Evolutionary conservation across 2,113 vertebrate species (phyloP).

Genomic region (Pao palembangensis): DNA sequence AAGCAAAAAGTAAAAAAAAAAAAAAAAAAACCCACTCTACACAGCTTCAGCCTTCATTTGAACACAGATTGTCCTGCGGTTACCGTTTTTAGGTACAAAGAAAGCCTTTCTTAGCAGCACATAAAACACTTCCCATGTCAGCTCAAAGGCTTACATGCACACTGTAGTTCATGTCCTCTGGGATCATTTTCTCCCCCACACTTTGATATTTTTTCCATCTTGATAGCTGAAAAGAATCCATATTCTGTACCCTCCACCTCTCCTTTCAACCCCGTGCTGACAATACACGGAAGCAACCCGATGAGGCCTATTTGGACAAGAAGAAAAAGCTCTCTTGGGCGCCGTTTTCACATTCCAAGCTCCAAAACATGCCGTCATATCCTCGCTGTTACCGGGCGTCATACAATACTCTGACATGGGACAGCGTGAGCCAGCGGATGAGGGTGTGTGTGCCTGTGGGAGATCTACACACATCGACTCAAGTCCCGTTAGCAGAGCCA

Average conservation of each 20-base stretch:
- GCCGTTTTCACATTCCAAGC: constrained; percentile 50
- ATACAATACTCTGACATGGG: constrained; percentile 46
- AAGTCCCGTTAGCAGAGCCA: constrained; percentile 39
- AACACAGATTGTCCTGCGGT: constrained; percentile 3
- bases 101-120: constrained; percentile 9
- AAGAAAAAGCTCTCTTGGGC: constrained; percentile 43
- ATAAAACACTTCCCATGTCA: constrained; percentile 27
- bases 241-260: constrained; percentile 2
- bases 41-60: background rate
- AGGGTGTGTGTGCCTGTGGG: constrained; percentile 57
- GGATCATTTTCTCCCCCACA: constrained; percentile 31
- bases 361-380: constrained; percentile 63
- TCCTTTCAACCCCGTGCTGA: background rate
- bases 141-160: constrained; percentile 28
- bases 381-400: constrained; percentile 39
- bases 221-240: constrained; percentile 27
- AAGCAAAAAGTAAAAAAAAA: too few relatives aligned
- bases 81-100: constrained; percentile 18
- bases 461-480: constrained; percentile 40
- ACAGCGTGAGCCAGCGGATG: constrained; percentile 52
- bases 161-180: constrained; percentile 16
- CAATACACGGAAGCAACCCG: constrained; percentile 64
- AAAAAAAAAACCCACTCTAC: too few relatives aligned
- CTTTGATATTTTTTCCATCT: constrained; percentile 38
- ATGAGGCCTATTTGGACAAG: constrained; percentile 41